phyloP scores from a whole-genome alignment of 92 coral and sea anemone genomes.

The Epizoanthus stellaris region DNA sequence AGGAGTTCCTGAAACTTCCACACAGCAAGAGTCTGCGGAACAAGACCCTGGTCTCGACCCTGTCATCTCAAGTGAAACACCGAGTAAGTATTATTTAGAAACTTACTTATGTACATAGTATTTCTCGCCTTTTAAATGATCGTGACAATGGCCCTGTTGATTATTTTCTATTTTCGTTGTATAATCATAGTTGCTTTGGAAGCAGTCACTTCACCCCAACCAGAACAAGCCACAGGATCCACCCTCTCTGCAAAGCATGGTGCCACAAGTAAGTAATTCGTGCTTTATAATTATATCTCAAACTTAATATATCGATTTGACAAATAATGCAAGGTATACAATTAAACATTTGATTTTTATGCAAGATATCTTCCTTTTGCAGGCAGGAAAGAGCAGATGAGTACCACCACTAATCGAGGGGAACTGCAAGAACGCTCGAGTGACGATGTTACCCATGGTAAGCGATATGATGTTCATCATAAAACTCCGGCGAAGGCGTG shows the following conservation, averaged over 20 bases:
- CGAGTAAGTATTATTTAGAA: background rate
- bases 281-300: background rate
- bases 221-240: slow-evolving; percentile 5
- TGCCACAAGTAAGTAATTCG: background rate
- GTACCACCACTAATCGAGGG: slow-evolving; percentile 8
- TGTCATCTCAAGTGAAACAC: background rate
- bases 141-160: no score
- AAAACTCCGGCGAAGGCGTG: slow-evolving; percentile 3
- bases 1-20: slow-evolving; percentile 14
- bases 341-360: background rate
- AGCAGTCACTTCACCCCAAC: slow-evolving; percentile 6
- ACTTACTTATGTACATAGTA: background rate
- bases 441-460: background rate
- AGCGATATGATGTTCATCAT: slow-evolving; percentile 1
- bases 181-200: slow-evolving; percentile 9
- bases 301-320: background rate
- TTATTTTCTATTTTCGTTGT: background rate
- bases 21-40: slow-evolving; percentile 1
- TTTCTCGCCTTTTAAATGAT: background rate
- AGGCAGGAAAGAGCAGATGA: background rate
- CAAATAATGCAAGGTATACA: no score
- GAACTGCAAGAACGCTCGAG: slow-evolving; percentile 5
- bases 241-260: background rate
- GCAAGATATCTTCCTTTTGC: slow-evolving; percentile 3
- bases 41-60: background rate